phyloP scores from a whole-genome alignment of 2,888 invertebrate genomes.

The Junonia oenone region DNA sequence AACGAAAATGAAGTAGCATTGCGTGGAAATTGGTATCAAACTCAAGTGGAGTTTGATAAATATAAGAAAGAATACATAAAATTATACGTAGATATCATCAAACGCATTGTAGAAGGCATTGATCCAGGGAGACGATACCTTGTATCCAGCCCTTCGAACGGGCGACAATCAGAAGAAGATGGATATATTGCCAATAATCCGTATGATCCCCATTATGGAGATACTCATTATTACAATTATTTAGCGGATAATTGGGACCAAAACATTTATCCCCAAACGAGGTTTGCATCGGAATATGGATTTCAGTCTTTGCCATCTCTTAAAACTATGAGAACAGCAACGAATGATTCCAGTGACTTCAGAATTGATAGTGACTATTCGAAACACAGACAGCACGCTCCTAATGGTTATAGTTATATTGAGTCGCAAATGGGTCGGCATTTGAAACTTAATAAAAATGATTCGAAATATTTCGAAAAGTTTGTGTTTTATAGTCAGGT shows the following conservation, averaged over 20 bases:
- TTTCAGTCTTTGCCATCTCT: slow-evolving; percentile 92
- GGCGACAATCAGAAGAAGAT: slow-evolving; percentile 84
- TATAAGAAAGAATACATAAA: slow-evolving; percentile 89
- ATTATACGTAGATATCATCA: slow-evolving; percentile 89
- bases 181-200: slow-evolving; percentile 90
- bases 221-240: slow-evolving; percentile 96
- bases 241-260: slow-evolving; percentile 88
- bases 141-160: slow-evolving; percentile 96
- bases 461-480: slow-evolving; percentile 80
- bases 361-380: slow-evolving; percentile 80
- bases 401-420: slow-evolving; percentile 84
- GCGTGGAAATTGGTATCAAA: slow-evolving; percentile 88
- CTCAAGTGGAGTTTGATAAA: slow-evolving; percentile 62
- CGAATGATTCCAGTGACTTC: slow-evolving; percentile 72
- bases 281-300: slow-evolving; percentile 98
- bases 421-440: slow-evolving; percentile 81
- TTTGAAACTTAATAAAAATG: slow-evolving; percentile 78
- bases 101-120: slow-evolving; percentile 79
- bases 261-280: slow-evolving; percentile 86
- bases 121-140: slow-evolving; percentile 85
- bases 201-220: slow-evolving; percentile 89
- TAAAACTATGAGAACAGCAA: slow-evolving; percentile 82
- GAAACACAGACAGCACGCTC: slow-evolving; percentile 92
- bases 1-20: slow-evolving; percentile 97
- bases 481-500: slow-evolving; percentile 93